phyloP scores from a whole-genome alignment of 2,797 vertebrate species.

The Crocidura indochinensis region DNA sequence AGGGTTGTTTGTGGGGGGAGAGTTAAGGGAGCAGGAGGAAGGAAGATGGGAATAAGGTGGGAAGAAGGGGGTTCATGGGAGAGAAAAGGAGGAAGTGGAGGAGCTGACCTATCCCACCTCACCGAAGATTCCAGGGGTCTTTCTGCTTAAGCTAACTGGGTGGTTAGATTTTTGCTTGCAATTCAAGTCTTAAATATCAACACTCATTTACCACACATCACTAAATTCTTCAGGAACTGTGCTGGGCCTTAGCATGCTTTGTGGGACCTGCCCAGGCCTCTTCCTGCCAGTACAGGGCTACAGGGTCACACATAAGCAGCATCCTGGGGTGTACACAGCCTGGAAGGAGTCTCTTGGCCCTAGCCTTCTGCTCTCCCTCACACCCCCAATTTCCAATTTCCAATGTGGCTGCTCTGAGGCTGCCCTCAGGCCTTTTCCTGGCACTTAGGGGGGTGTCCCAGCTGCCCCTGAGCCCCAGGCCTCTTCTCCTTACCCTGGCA shows the following conservation, averaged over 20 bases:
- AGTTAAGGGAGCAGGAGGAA: too few species aligned
- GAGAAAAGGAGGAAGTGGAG: not conserved
- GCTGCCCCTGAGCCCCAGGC: slow-evolving; percentile 79
- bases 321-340: not conserved
- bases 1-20: too few species aligned
- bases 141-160: slow-evolving; percentile 18
- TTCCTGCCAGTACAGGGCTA: not conserved
- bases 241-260: not conserved
- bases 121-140: not conserved
- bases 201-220: not conserved
- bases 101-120: not conserved
- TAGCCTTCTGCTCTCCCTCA: too few species aligned
- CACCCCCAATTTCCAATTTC: slow-evolving; percentile 14
- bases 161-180: slow-evolving; percentile 30
- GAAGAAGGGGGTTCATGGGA: too few species aligned
- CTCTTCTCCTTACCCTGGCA: slow-evolving; percentile 70
- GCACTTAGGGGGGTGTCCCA: slow-evolving; percentile 75
- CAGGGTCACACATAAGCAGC: not conserved
- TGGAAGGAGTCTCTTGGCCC: not conserved
- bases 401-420: slow-evolving; percentile 62
- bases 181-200: slow-evolving; percentile 29
- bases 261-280: not conserved
- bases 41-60: too few species aligned
- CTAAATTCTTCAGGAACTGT: not conserved
- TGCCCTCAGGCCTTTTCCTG: slow-evolving; percentile 73